phyloP scores from a whole-genome alignment of 1,140 invertebrate genomes.

The Drosophila jambulina region DNA sequence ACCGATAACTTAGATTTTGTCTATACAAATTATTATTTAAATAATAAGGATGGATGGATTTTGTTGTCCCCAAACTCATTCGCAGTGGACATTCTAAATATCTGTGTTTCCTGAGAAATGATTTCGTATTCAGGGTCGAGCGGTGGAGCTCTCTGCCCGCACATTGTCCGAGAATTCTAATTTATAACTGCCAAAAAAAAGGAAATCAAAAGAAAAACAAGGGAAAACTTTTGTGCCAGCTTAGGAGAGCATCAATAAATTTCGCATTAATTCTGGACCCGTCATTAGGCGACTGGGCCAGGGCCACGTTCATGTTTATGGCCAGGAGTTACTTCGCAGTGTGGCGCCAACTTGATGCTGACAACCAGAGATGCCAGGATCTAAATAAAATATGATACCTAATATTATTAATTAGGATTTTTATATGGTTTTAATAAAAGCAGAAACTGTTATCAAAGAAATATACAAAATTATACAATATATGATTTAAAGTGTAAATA shows the following conservation, averaged over 20 bases:
- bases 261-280: conserved; percentile 67
- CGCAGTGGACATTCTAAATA: conserved; percentile 27
- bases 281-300: conserved; percentile 38
- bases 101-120: conserved; percentile 48
- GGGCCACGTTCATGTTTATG: conserved; percentile 27
- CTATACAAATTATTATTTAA: not conserved
- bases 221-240: conserved; percentile 48
- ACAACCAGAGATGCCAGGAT: conserved; percentile 14
- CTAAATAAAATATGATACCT: not conserved
- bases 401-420: not conserved
- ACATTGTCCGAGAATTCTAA: conserved; percentile 50
- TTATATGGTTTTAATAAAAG: not conserved
- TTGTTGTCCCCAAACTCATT: conserved; percentile 17
- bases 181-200: conserved; percentile 77
- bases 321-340: conserved; percentile 17
- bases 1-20: no score
- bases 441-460: no score
- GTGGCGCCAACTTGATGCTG: conserved; percentile 58
- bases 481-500: no score
- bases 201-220: conserved; percentile 35
- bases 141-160: not conserved
- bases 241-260: conserved; percentile 66
- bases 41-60: not conserved
- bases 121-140: conserved; percentile 27
- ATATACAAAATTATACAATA: no score